Evolutionary conservation across 2,113 vertebrate species (phyloP).

Genomic region (Junco hyemalis): DNA sequence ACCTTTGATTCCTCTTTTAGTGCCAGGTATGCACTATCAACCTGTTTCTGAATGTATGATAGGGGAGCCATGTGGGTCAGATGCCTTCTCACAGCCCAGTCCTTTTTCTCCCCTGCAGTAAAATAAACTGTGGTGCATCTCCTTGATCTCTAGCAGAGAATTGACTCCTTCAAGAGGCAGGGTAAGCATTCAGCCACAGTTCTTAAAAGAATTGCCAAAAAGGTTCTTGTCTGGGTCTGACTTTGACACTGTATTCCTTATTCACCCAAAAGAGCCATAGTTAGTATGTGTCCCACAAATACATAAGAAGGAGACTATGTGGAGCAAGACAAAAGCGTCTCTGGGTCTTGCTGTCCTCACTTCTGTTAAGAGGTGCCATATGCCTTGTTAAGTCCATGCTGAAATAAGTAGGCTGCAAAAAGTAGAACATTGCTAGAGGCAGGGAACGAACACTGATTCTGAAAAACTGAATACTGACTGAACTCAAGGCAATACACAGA

Average conservation of each 20-base stretch:
- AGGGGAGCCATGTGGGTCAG: not conserved
- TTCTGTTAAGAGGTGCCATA: not conserved
- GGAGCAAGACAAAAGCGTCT: not conserved
- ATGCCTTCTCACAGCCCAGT: not conserved
- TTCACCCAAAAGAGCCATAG: not conserved
- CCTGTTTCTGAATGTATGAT: not conserved
- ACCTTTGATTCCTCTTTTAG: not conserved
- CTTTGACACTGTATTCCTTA: not conserved
- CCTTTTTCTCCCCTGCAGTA: not conserved
- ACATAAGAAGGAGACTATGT: not conserved
- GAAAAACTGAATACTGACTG: slow-evolving; percentile 23
- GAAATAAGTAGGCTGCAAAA: slow-evolving; percentile 35
- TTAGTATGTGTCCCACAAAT: not conserved
- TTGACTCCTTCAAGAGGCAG: not conserved
- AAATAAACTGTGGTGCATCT: not conserved
- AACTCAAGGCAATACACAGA: not conserved
- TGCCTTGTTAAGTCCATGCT: not conserved
- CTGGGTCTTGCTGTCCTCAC: not conserved
- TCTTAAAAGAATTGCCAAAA: not conserved
- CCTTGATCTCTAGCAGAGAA: not conserved
- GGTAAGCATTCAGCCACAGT: not conserved
- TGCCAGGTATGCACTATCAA: not conserved
- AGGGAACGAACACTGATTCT: slow-evolving; percentile 22
- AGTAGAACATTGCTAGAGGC: slow-evolving; percentile 26
- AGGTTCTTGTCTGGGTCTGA: not conserved